These are phyloP conservation scores for Anas platyrhynchos DNA, from an alignment of 2,113 vertebrate genomes.

Conservation along the genomic window DNA sequence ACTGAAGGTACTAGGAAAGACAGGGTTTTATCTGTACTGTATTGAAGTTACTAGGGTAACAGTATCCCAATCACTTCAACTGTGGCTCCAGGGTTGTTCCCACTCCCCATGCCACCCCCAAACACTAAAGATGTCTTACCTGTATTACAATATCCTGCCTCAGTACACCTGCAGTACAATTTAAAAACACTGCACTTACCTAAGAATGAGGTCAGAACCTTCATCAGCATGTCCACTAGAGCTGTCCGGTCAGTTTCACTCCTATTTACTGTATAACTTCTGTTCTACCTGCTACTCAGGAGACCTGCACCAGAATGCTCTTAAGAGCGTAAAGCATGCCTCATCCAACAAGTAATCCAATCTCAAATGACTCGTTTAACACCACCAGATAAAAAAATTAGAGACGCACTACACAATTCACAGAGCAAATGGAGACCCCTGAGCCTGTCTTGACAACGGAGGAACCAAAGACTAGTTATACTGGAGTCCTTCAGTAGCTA, in stretches of 20 bases:
- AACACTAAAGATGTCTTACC: neutral
- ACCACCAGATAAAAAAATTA: neutral
- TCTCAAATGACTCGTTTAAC: neutral
- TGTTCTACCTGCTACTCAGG: neutral
- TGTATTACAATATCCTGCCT: neutral
- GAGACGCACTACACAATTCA: fast-evolving
- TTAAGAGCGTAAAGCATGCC: neutral
- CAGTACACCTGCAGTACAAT: neutral
- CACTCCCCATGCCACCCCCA: neutral
- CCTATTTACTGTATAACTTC: neutral
- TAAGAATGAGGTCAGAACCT: neutral
- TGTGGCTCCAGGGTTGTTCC: neutral
- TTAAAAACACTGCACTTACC: neutral
- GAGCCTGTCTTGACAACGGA: neutral
- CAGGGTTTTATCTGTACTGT: neutral
- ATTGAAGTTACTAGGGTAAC: neutral
- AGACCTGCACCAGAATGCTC: neutral
- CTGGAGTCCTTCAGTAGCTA: neutral
- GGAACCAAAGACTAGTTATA: neutral
- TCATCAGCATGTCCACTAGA: neutral
- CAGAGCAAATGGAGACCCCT: neutral
- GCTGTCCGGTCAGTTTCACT: neutral
- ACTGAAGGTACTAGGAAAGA: neutral
- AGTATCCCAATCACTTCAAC: neutral
- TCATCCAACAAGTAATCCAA: neutral